Evolutionary conservation across 2,888 invertebrate genomes (phyloP), one percentile per base, ranked within the genome.

Genomic region (Acanthococcus lagerstroemiae): DNA sequence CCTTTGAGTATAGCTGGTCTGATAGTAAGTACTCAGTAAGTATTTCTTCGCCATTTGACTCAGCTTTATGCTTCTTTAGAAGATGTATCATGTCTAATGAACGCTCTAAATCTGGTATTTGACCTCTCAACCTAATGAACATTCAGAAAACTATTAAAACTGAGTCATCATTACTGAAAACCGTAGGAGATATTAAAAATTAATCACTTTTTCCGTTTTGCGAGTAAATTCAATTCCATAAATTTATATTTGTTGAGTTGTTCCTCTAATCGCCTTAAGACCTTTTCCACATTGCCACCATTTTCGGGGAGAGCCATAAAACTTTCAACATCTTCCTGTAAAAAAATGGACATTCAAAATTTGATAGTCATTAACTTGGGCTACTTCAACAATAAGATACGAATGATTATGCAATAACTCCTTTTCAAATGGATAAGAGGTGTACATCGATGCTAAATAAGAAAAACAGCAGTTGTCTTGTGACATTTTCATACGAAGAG

Each of bases 231-330:
- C 72, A 85, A 86, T 78, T 97, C 96, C 92, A 97, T 94, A 75
- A 93, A 92, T 79, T 95, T 95, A 77, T 96, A 96, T 81, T 96
- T 95, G 68, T 88, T 87, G 79, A 95, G 93, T 74, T 89, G 89
- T 74, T 95, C 95, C 75, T 97, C 95, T 68, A 96, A 79, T 73
- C 82, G 83, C 73, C 86, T 86, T 61, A 96, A 78, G 17, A 94
- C 94, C 75, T 85, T 84, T 72, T 95, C 93, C 2, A 88, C 90
- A 69, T 87, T 85, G 57, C 84, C 86, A 70, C 83, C 83, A 74
- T 93, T 92, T 73, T 90, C 93, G 17, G 88, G 80, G 72, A 83
- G 79, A 69, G 82, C 82, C 94, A 97, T 94, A 77, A 87, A 97
- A 67, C 86, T 83, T 74, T 96, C 94, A 44, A 97, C 95, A 84